Conservation (phyloP, 92 coral and sea anemone genomes). For the Epizoanthus ramosus region DNA sequence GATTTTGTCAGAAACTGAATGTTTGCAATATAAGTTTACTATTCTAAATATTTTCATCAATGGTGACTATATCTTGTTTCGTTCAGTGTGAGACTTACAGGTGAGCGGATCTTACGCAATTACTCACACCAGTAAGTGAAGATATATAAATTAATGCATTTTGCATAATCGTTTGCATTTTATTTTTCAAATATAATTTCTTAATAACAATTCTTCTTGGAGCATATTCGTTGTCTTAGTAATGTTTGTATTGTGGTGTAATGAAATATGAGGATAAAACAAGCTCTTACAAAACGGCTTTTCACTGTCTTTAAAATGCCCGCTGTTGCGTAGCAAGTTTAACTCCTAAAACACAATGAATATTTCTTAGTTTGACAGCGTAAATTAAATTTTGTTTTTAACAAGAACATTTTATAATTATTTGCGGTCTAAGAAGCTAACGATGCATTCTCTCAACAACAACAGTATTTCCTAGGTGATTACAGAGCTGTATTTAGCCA, state of each 20-base stretch:
- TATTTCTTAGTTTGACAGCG: conserved; percentile 5
- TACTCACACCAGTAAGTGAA: no score
- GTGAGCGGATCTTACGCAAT: no score
- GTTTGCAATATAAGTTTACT: no score
- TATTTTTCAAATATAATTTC: background rate
- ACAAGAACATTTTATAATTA: background rate
- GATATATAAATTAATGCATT: background rate
- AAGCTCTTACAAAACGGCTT: background rate
- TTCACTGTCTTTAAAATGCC: background rate
- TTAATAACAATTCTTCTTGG: background rate
- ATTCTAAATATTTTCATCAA: no score
- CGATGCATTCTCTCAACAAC: conserved; percentile 31
- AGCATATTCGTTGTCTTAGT: background rate
- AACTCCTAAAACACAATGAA: background rate
- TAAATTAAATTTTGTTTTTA: conserved; percentile 27
- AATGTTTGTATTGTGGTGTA: background rate
- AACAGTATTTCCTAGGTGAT: conserved; percentile 28
- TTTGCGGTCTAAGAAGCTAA: background rate
- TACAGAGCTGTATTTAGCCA: background rate
- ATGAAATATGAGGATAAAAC: background rate
- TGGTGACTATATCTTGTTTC: no score
- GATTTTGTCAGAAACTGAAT: no score
- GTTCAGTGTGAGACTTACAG: no score
- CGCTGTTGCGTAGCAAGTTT: background rate
- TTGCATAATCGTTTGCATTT: background rate